These are phyloP conservation scores for Pseudachorutes palmiensis DNA, from an alignment of 1,140 invertebrate species.

Conservation along the genomic window DNA sequence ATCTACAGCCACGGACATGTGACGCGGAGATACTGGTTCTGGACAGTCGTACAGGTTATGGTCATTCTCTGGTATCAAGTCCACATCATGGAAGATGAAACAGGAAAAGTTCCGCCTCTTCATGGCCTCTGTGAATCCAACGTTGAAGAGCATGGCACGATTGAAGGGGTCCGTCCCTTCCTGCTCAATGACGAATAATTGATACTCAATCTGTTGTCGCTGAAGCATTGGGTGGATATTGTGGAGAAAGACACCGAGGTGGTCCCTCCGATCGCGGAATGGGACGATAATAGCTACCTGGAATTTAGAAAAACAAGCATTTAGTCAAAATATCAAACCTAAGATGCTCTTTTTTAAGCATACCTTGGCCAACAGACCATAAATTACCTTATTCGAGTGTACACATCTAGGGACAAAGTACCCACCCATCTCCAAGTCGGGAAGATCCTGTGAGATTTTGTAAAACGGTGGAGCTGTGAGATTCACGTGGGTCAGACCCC, in stretches of 20 bases:
- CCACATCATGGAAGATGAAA: slow-evolving; percentile 91
- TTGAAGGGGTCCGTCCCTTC: slow-evolving; percentile 62
- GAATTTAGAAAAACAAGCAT: slow-evolving; percentile 6
- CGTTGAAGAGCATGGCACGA: slow-evolving; percentile 86
- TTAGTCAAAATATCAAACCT: slow-evolving; percentile 17
- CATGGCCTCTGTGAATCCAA: slow-evolving; percentile 80
- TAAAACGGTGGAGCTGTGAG: slow-evolving; percentile 25
- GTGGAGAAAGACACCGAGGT: slow-evolving; percentile 31
- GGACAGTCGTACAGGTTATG: slow-evolving; percentile 85
- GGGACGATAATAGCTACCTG: slow-evolving; percentile 37
- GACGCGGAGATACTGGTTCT: slow-evolving; percentile 76
- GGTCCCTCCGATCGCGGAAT: slow-evolving; percentile 35
- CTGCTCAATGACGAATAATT: slow-evolving; percentile 37
- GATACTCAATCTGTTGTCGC: slow-evolving; percentile 34
- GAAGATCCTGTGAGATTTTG: slow-evolving; percentile 22
- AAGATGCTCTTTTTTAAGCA: no score
- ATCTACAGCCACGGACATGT: slow-evolving; percentile 58
- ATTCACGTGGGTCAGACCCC: slow-evolving; percentile 23
- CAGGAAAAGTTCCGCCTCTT: slow-evolving; percentile 66
- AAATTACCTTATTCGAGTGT: slow-evolving; percentile 1
- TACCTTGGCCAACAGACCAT: background rate
- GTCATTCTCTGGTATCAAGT: slow-evolving; percentile 63
- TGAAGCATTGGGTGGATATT: slow-evolving; percentile 35
- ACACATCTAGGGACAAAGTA: slow-evolving; percentile 25
- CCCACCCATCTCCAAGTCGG: slow-evolving; percentile 30